Base-by-base conservation (phyloP, 2,113 vertebrate species). In the Urocolius indicus region DNA sequence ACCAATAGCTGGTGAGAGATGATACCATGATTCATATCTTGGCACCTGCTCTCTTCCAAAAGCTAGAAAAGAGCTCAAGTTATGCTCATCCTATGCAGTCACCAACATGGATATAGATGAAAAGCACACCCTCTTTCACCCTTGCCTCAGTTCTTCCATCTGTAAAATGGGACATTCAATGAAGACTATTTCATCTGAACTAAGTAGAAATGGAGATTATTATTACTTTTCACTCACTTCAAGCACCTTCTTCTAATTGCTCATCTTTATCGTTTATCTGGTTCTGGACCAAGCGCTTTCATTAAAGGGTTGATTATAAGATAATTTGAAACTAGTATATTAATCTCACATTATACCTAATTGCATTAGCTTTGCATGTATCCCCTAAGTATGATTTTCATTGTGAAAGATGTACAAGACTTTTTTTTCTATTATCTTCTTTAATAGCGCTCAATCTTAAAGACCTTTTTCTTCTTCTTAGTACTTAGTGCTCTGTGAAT, bases 321-420 rank as follows among this genome's bases (percentile, higher is more conserved):
- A 63, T 94, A 89, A 96, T 94, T 66, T 89, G 71, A 82, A 95
- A 65, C 67, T 79, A 94, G 84, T 82, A 34, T 52, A 95, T 94
- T 95, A 95, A 91, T 95, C 81, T 84, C 75, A 84, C 71, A 87
- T 95, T 94, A 93, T 58, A 49, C 34, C 46, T 96, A 95, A 95
- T 75, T 92, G 71, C 76, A 93, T 95, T 95, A 96, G 49, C 71
- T 95, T 93, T 66, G 93, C 52, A 94, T 84, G 69, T 82, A 54
- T 96, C 84, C 86, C 74, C 10, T 90, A 94, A 95, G 94, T 78
- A 65, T 68, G 83, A 95, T 73, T 93, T 94, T 93, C 77, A 66
- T 82, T 96, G 78, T 78, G 62, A 92, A 94, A 94, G 51, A 82
- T 72, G 58, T 68, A 5, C 66, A 93, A 84, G n/a, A 54, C 41